Base-by-base conservation (phyloP, 2,113 vertebrate genomes). In the Charadrius vociferus region DNA sequence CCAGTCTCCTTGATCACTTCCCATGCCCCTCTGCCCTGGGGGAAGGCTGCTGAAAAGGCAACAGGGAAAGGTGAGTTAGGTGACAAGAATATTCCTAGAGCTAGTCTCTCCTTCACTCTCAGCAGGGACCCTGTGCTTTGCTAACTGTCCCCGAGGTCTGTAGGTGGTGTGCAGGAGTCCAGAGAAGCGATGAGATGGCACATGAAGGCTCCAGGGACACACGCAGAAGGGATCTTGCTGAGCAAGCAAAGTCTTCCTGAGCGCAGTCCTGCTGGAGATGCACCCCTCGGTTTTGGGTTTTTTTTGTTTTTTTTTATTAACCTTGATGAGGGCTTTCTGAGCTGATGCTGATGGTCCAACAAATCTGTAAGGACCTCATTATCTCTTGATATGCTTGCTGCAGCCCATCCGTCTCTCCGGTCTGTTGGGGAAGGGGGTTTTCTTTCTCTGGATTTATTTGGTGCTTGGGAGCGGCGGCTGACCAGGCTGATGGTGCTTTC, bases 41-140 rank as follows among this genome's bases (percentile, higher is more conserved):
- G 91, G 94, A 86, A 97, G 82, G 95, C 90, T 96, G 72, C 91
- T 93, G 96, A 90, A 97, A 94, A 90, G 61, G 94, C 88, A 93
- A 90, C 90, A 93, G 96, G 94, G 95, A 95, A 92, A 96, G 96
- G 95, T 95, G 96, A 95, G 96, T 95, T 95, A 96, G 95, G 96
- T 95, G 95, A 91, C 74, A 56, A 96, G 96, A 95, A 56, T 85
- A 52, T 79, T 94, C 68, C 91, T 97, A 96, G 95, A 95, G 95
- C 62, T 97, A 96, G 95, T 95, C 84, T 95, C 81, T 95, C 4
- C 0, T 91, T 97, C 62, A 68, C 93, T 95, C 89, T 95, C 86
- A 73, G 84, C 91, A 91, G 89, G 58, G 78, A 41, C 74, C 93
- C 52, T 95, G 65, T 93, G 93, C 97, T 97, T 94, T 96, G 49